These are phyloP conservation scores for Nestor notabilis DNA, from an alignment of 2,113 vertebrate genomes.

Conservation along the genomic window DNA sequence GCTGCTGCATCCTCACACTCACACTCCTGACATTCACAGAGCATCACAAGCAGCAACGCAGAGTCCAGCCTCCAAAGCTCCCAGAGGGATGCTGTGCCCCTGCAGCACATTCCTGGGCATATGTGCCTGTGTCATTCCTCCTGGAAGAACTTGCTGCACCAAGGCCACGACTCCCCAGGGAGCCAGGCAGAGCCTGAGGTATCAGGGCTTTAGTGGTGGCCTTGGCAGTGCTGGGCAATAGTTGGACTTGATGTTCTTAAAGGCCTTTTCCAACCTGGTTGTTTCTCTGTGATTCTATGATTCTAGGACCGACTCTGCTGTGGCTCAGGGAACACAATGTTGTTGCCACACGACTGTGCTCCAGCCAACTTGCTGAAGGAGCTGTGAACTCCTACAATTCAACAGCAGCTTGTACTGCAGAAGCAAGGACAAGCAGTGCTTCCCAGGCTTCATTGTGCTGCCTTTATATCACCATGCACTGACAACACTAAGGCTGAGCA, in stretches of 20 bases:
- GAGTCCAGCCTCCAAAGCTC: not conserved
- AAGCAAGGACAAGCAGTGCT: not conserved
- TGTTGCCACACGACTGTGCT: accelerated
- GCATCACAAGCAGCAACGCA: not conserved
- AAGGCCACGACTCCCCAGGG: not conserved
- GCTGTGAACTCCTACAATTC: not conserved
- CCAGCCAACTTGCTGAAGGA: accelerated
- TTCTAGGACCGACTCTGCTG: not conserved
- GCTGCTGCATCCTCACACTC: not conserved
- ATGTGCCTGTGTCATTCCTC: not conserved
- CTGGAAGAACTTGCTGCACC: no score
- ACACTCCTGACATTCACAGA: conserved; percentile 59
- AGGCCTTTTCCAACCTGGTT: not conserved
- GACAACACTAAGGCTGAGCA: not conserved
- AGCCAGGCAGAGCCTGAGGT: not conserved
- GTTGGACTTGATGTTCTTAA: not conserved
- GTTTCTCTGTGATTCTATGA: not conserved
- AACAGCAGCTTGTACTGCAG: not conserved
- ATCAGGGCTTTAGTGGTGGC: not conserved
- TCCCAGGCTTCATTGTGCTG: not conserved
- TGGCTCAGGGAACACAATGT: accelerated
- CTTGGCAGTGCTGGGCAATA: not conserved
- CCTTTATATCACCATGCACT: not conserved
- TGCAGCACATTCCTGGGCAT: not conserved
- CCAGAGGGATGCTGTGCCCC: not conserved